Conservation (phyloP, 35 echinoderm and acorn worm genomes). For the Amphiura filiformis region DNA sequence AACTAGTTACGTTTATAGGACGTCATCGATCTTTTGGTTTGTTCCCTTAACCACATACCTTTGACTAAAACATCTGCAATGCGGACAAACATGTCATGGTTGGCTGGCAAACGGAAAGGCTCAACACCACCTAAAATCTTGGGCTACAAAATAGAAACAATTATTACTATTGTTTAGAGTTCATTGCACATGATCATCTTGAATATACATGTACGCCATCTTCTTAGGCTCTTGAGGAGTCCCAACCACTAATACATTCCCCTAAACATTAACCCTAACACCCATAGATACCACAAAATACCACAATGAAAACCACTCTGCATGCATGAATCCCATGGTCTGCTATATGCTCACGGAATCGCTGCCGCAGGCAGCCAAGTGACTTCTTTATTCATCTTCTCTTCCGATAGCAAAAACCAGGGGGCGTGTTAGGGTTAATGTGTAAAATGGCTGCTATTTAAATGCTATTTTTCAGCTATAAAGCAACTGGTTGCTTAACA, state of each 20-base stretch:
- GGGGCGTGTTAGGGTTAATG: not conserved
- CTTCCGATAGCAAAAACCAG: not conserved
- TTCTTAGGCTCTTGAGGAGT: not conserved
- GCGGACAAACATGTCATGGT: conserved; percentile 73
- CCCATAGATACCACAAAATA: not conserved
- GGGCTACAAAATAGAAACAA: conserved; percentile 51
- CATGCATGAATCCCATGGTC: too few relatives aligned
- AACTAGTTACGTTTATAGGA: too few relatives aligned
- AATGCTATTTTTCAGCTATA: too few relatives aligned
- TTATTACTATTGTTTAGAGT: not conserved
- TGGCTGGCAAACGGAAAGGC: conserved; percentile 66
- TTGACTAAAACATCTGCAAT: conserved; percentile 64
- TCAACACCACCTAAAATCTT: conserved; percentile 66
- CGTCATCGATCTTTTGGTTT: too few relatives aligned
- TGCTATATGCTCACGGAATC: too few relatives aligned
- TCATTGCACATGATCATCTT: not conserved
- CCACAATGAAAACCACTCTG: not conserved
- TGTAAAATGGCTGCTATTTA: not conserved
- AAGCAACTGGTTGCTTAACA: not conserved
- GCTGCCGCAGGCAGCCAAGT: too few relatives aligned
- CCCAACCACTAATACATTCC: too few relatives aligned
- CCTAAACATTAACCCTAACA: too few relatives aligned
- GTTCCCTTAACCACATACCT: conserved; percentile 61
- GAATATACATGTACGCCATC: not conserved
- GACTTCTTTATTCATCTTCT: too few relatives aligned